Conservation (phyloP, 1,140 invertebrate species). For the Proctacanthus coquilletti region DNA sequence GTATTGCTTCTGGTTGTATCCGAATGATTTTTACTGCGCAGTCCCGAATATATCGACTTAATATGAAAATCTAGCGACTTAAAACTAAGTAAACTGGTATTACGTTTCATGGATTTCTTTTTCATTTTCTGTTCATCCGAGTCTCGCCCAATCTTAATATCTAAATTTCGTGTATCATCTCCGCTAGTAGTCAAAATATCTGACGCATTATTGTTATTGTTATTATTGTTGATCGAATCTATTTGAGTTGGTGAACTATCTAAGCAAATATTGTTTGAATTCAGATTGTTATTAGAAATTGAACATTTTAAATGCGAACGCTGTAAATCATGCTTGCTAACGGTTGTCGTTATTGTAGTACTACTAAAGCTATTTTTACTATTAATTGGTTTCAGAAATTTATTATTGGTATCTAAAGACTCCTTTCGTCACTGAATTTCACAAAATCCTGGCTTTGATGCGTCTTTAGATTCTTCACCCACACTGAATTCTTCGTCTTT, state of each 20-base stretch:
- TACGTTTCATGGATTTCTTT: slow-evolving; percentile 6
- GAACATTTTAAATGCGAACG: slow-evolving; percentile 9
- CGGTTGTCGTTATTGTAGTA: slow-evolving; percentile 29
- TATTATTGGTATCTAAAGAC: slow-evolving; percentile 33
- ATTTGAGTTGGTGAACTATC: slow-evolving; percentile 14
- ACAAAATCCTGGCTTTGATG: slow-evolving; percentile 46
- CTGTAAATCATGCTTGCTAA: slow-evolving; percentile 28
- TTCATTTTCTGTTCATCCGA: slow-evolving; percentile 1
- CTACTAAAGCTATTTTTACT: slow-evolving; percentile 32
- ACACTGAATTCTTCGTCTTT: slow-evolving; percentile 41
- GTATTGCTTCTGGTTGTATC: slow-evolving; percentile 6
- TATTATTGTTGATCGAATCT: slow-evolving; percentile 22
- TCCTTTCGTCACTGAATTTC: slow-evolving; percentile 52
- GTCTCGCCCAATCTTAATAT: background rate
- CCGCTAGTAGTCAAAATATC: background rate
- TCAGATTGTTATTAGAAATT: slow-evolving; percentile 3
- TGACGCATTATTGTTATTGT: slow-evolving; percentile 15
- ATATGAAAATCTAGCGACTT: slow-evolving; percentile 27
- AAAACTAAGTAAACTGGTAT: slow-evolving; percentile 21
- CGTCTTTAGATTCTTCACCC: slow-evolving; percentile 36
- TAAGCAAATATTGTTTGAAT: slow-evolving; percentile 6
- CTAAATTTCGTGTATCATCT: background rate
- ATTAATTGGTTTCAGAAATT: slow-evolving; percentile 32
- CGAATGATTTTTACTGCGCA: slow-evolving; percentile 8
- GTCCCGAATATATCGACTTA: slow-evolving; percentile 22